Base-by-base conservation (phyloP, 2,888 invertebrate genomes). In the Rotaria sp. region DNA sequence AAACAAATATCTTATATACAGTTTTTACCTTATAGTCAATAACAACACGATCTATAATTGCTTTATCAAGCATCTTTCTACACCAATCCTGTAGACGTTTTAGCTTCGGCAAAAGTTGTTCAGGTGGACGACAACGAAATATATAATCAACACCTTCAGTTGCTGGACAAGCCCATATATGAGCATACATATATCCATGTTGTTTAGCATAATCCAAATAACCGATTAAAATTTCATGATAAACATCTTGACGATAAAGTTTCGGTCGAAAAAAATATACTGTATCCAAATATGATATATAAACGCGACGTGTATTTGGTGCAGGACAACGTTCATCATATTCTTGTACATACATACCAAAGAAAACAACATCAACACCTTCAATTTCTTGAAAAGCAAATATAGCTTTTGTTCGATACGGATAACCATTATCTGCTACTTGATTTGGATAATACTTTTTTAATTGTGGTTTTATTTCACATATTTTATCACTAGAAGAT, bases 291-390 rank as follows among this genome's bases (percentile, higher is more conserved):
- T 99, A 99, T 87, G 99, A 98, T 90, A 99, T 97, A 92, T 99
- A 99, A 41, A 99, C 98, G 87, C 98, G 94, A 91, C 92, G 94
- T 88, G 95, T 96, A 92, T 99, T 99, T 1, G 98, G 98, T 87
- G 94, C 93, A 21, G 96, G 95, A 92, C 96, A 96, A 90, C 97
- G 99, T n/a, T n/a, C n/a, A n/a, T n/a, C n/a, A n/a, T n/a, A n/a
- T n/a, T n/a, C 99, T 93, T 99, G 99, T 45, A 99, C 99, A 92
- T 99, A 99, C 96, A 99, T 97, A 88, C 99, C 99, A 92, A 99
- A 99, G 93, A 99, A 98, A 92, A 98, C 99, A 24, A 99, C 96
- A 92, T 99, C 99, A 84, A 95, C 94, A 84, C 98, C 98, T 91
- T 99, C 97, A 86, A 99, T 95, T 90, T 99, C 97, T 92, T 99